Percentiles rank a stretch among this genome's conserved stretches.
Evolutionary conservation across 1,140 invertebrate species (phyloP).

Genomic region (Trissolcus basalis): DNA sequence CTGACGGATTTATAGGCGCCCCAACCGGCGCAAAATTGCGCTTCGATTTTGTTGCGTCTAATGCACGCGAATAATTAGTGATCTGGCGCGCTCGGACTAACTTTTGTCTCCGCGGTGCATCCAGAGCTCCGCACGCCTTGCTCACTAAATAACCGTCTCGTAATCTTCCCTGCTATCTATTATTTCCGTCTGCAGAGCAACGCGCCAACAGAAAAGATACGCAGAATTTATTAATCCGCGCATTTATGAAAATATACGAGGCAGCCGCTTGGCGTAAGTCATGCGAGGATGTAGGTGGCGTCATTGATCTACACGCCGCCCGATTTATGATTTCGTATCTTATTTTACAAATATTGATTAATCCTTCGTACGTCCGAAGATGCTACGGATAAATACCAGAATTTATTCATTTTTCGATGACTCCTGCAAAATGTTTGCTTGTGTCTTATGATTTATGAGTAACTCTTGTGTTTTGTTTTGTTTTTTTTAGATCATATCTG

Average conservation of each 20-base stretch:
- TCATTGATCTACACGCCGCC: slow-evolving; percentile 20
- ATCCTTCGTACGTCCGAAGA: neutral
- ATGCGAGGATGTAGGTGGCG: slow-evolving; percentile 33
- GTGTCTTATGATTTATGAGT: no score
- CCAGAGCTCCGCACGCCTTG: slow-evolving; percentile 28
- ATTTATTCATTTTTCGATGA: no score
- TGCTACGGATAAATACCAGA: neutral
- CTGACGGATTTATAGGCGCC: slow-evolving; percentile 16
- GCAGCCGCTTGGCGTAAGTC: slow-evolving; percentile 52
- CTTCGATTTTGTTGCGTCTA: slow-evolving; percentile 8
- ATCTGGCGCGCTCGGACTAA: slow-evolving; percentile 11
- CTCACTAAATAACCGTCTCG: slow-evolving; percentile 37
- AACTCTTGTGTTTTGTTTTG: no score
- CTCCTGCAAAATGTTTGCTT: no score
- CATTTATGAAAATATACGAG: slow-evolving; percentile 57
- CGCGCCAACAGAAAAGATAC: slow-evolving; percentile 34
- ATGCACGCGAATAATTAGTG: slow-evolving; percentile 35
- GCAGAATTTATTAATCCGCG: slow-evolving; percentile 55
- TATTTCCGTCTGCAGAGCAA: slow-evolving; percentile 37
- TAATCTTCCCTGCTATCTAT: slow-evolving; percentile 42
- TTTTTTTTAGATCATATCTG: no score
- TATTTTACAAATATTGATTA: slow-evolving; percentile 10
- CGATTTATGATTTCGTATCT: slow-evolving; percentile 18
- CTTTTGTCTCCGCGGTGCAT: slow-evolving; percentile 21
- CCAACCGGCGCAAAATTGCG: slow-evolving; percentile 7